Conservation (phyloP, 92 coral and sea anemone species). For the Ricordea florida region DNA sequence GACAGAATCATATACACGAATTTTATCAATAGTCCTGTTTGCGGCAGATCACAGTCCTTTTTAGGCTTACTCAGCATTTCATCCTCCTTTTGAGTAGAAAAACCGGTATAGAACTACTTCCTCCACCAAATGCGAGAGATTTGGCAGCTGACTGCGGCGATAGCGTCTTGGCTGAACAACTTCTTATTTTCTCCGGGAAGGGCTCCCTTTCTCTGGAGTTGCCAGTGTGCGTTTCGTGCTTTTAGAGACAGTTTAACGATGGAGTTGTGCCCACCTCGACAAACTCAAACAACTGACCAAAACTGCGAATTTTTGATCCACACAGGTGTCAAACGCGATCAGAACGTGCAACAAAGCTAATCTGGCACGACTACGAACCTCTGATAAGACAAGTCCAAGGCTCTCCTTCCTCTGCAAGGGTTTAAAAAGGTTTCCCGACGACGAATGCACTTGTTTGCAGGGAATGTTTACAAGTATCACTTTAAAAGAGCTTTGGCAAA, state of each 20-base stretch:
- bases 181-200: constrained; percentile 4
- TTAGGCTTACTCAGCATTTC: background rate
- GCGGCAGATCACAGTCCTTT: constrained; percentile 22
- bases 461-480: constrained; percentile 17
- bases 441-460: background rate
- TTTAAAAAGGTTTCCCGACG: constrained; percentile 29
- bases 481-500: constrained; percentile 39
- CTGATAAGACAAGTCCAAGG: constrained; percentile 31
- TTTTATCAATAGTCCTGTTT: constrained; percentile 34
- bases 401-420: constrained; percentile 33
- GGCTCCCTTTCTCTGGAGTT: constrained; percentile 10
- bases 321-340: constrained; percentile 49
- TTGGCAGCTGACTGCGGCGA: background rate
- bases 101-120: background rate
- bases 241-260: background rate
- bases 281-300: constrained; percentile 5
- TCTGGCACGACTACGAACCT: constrained; percentile 22
- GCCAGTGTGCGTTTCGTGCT: constrained; percentile 1
- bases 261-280: background rate
- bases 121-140: background rate
- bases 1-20: constrained; percentile 6
- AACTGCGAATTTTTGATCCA: constrained; percentile 22
- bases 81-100: no score
- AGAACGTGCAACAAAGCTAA: constrained; percentile 14
- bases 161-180: background rate